A percentile compares a stretch with the other conserved stretches of the same genome.
These are phyloP conservation scores for Conomelus anceps DNA, from an alignment of 2,888 invertebrate species.

Conservation along the genomic window DNA sequence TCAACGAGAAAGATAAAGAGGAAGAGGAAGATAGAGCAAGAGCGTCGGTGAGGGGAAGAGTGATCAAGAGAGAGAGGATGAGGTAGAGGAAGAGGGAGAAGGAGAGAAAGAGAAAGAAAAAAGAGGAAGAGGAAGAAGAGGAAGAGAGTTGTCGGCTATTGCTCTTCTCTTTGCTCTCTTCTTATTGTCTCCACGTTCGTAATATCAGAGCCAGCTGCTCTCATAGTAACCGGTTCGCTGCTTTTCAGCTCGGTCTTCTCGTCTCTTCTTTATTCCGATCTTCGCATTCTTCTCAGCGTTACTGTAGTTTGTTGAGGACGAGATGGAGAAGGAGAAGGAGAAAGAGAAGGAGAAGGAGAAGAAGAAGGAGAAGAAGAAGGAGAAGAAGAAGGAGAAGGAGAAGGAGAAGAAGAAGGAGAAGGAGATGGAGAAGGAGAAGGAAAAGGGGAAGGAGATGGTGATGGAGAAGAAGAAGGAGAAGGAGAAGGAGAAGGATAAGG, in stretches of 20 bases:
- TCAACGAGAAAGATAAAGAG: too few relatives aligned
- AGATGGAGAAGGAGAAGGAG: neutral
- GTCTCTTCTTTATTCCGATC: too few relatives aligned
- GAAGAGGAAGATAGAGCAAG: neutral
- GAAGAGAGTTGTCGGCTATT: too few relatives aligned
- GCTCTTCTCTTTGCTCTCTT: too few relatives aligned
- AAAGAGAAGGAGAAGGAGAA: neutral
- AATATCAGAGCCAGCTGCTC: too few relatives aligned
- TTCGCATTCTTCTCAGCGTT: too few relatives aligned
- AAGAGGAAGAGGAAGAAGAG: neutral
- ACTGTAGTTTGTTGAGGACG: too few relatives aligned
- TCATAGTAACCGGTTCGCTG: too few relatives aligned
- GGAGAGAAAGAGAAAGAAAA: neutral
- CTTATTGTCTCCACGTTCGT: too few relatives aligned
- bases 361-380: neutral
- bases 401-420: neutral
- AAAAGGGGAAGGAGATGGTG: neutral
- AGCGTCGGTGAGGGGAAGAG: too few relatives aligned
- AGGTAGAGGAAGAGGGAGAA: neutral
- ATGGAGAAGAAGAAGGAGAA: neutral
- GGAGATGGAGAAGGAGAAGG: neutral
- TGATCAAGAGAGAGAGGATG: too few relatives aligned
- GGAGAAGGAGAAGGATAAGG: neutral
- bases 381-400: neutral
- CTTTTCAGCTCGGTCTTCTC: too few relatives aligned